Base-by-base conservation (phyloP, 2,888 invertebrate genomes). In the Pachycephus smyrnensis region DNA sequence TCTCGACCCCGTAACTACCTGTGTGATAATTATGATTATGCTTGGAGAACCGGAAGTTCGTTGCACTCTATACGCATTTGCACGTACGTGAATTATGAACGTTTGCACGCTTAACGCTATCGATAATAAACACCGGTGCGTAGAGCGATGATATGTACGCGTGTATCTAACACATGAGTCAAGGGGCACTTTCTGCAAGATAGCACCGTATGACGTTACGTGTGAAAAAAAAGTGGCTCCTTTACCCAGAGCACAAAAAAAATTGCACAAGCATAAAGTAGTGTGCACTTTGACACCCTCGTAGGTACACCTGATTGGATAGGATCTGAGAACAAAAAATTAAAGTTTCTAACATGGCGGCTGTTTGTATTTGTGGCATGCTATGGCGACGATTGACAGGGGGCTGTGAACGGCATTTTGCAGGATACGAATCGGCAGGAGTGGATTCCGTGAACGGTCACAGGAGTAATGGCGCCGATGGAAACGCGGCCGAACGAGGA, bases 341-440 rank as follows among this genome's bases (percentile, higher is more conserved):
- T 3, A 1, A 4, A 0, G 15, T 55, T 23, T 55, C 23, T 55
- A 55, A 55, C 23, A 23, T 23, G 55, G 9, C 55, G 23, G 23
- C 1, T 9, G 9, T 40, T 40, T 23, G 9, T 23, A 55, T 1
- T 9, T 55, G 23, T 55, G 55, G 9, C 71, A 71, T 11, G 69
- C 3, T 69, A 31, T 75, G 79, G 80, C 79, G 74, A 40, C 76
- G 77, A 69, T 73, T 79, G 4, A 77, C 79, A 73, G 81, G 77
- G 79, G 77, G 76, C 78, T 4, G 23, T 3, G 15, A 12, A 84
- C 40, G 71, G 40, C 80, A 73, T 84, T 86, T 91, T 91, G 82
- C 88, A 91, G 91, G 86, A 77, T 90, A 85, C 84, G 90, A 90
- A 73, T 90, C 91, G 4, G 89, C 91, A 11, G 91, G 91, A 9